Evolutionary conservation across 2,888 invertebrate species (phyloP).

Genomic region (Lasius platythorax): DNA sequence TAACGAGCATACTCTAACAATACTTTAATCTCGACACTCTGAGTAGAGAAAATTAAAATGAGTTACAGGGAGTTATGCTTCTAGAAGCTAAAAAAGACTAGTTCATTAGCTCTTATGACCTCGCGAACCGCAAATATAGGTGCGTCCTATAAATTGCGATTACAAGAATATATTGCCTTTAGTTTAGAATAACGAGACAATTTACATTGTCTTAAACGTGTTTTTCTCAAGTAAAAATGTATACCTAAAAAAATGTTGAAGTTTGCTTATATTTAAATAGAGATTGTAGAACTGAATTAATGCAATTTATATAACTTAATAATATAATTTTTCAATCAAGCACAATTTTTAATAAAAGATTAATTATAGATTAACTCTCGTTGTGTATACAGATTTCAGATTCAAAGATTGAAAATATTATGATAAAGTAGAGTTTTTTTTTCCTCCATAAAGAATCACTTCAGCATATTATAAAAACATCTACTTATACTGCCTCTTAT

Average conservation of each 20-base stretch:
- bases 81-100: neutral
- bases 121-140: neutral
- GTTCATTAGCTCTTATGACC: neutral
- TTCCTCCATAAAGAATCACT: neutral
- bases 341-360: neutral
- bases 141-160: neutral
- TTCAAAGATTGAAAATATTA: neutral
- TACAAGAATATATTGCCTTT: neutral
- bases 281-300: neutral
- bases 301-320: neutral
- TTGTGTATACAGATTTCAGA: neutral
- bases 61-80: neutral
- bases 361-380: neutral
- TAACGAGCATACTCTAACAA: constrained; percentile 16
- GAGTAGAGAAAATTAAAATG: neutral
- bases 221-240: neutral
- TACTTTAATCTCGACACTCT: constrained; percentile 1
- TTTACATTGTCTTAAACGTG: neutral
- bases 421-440: neutral
- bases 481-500: no score
- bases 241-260: neutral
- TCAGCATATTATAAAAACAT: neutral
- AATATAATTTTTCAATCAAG: neutral
- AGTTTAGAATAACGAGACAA: neutral
- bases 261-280: neutral